Percentiles rank a stretch among this genome's conserved stretches.
phyloP scores from a whole-genome alignment of 2,113 vertebrate genomes.

The Stomatorhinus ivindoensis region DNA sequence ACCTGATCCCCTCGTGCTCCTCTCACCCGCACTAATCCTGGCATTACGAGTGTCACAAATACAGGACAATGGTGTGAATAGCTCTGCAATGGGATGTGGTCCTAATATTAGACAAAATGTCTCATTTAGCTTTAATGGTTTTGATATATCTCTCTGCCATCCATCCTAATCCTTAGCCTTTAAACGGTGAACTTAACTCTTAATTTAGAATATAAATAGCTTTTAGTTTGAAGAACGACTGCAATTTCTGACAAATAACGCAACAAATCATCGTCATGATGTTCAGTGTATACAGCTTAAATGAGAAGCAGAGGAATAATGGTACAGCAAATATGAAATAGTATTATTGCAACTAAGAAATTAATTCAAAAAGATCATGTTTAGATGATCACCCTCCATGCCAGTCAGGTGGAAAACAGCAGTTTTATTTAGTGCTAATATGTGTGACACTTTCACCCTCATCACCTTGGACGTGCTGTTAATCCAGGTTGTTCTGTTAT shows the following conservation, averaged over 20 bases:
- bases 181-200: not conserved
- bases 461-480: slow-evolving; percentile 23
- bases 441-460: slow-evolving; percentile 16
- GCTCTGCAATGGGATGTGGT: slow-evolving; percentile 51
- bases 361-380: not conserved
- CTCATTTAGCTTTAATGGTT: slow-evolving; percentile 3
- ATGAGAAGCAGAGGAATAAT: not conserved
- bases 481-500: slow-evolving; percentile 9
- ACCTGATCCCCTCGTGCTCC: slow-evolving; percentile 55
- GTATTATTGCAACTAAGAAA: not conserved
- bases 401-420: not conserved
- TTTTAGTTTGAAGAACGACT: not conserved
- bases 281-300: not conserved
- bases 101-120: not conserved
- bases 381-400: not conserved
- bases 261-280: not conserved
- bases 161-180: not conserved
- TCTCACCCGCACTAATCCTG: slow-evolving; percentile 43
- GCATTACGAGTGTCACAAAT: slow-evolving; percentile 8
- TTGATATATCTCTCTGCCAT: not conserved
- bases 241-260: not conserved
- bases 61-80: slow-evolving; percentile 56
- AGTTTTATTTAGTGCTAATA: slow-evolving; percentile 19
- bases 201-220: not conserved
- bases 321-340: not conserved